phyloP scores from a whole-genome alignment of 2,797 vertebrate species.

The Astyanax mexicanus region DNA sequence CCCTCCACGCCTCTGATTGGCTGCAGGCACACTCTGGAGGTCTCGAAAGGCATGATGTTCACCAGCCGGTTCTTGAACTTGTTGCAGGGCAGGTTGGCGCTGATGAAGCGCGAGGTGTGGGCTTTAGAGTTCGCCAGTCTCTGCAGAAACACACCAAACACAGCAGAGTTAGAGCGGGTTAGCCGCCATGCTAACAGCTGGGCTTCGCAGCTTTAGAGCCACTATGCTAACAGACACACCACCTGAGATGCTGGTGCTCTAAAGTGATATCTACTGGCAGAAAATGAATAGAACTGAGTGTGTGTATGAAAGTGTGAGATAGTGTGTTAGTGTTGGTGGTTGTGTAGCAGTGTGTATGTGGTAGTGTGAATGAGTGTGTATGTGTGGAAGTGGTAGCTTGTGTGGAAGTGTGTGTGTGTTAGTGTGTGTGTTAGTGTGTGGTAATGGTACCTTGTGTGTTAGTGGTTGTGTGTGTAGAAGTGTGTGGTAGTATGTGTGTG shows the following conservation, averaged over 20 bases:
- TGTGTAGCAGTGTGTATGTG: not conserved
- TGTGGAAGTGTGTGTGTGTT: constrained; percentile 20
- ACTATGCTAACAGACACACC: no score
- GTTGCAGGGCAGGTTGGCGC: constrained; percentile 86
- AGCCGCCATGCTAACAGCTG: no score
- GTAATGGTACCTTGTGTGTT: no score
- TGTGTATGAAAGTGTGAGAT: no score
- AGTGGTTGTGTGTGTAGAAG: not conserved
- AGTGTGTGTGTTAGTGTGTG: constrained; percentile 4
- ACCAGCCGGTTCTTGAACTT: constrained; percentile 86
- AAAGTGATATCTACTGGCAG: no score
- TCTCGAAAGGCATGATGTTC: constrained; percentile 86
- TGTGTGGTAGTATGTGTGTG: constrained; percentile 10
- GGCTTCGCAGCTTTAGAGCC: no score
- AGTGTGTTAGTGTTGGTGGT: no score
- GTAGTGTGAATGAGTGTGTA: constrained; percentile 17
- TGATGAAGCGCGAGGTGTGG: constrained; percentile 98
- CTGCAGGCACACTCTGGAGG: constrained; percentile 92
- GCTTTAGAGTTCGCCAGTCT: constrained; percentile 97
- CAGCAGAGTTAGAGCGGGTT: no score
- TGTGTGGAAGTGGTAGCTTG: constrained; percentile 16
- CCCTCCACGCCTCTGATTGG: constrained; percentile 97
- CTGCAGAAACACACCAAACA: constrained; percentile 71
- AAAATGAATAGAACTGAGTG: no score
- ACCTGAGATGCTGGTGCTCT: no score